A percentile compares a stretch with the other conserved stretches of the same genome.
Evolutionary conservation across 1,140 invertebrate species (phyloP).

Genomic region (Aphelinus certus): DNA sequence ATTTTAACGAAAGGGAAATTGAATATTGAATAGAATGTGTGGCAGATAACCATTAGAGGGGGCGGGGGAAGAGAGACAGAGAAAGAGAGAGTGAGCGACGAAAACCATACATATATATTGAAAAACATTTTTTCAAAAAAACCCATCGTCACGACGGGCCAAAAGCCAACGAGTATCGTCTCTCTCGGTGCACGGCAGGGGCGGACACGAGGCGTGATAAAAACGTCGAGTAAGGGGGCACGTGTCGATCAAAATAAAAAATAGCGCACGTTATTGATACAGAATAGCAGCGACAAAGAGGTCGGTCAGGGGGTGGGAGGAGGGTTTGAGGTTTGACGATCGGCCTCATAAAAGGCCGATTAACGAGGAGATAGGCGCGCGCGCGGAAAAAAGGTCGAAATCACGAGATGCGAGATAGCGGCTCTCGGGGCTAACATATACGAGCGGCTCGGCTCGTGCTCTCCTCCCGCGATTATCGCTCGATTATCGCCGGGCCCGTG

Average conservation of each 20-base stretch:
- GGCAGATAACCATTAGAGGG: too few relatives aligned
- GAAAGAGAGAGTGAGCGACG: too few relatives aligned
- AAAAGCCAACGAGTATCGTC: too few relatives aligned
- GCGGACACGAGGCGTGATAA: slow-evolving; percentile 10
- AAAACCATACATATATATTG: too few relatives aligned
- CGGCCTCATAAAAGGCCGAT: slow-evolving; percentile 30
- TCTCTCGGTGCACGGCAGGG: too few relatives aligned
- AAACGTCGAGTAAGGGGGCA: not conserved
- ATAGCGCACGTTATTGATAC: slow-evolving; percentile 20
- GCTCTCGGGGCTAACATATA: too few relatives aligned
- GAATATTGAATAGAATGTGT: too few relatives aligned
- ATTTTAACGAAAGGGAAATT: too few relatives aligned
- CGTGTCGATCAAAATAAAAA: slow-evolving; percentile 19
- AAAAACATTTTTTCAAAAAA: too few relatives aligned
- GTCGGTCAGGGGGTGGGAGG: not conserved
- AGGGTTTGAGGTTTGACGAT: slow-evolving; percentile 16
- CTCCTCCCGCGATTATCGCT: not conserved
- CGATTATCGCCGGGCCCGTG: slow-evolving; percentile 6
- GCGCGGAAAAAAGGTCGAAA: slow-evolving; percentile 20
- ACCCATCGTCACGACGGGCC: too few relatives aligned
- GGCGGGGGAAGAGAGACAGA: too few relatives aligned
- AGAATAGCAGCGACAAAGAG: not conserved
- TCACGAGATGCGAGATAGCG: slow-evolving; percentile 14
- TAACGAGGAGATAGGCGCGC: slow-evolving; percentile 34
- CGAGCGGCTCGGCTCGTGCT: too few relatives aligned